Base-by-base conservation (phyloP, 2,888 invertebrate species). In the Drosophila fungiperda region DNA sequence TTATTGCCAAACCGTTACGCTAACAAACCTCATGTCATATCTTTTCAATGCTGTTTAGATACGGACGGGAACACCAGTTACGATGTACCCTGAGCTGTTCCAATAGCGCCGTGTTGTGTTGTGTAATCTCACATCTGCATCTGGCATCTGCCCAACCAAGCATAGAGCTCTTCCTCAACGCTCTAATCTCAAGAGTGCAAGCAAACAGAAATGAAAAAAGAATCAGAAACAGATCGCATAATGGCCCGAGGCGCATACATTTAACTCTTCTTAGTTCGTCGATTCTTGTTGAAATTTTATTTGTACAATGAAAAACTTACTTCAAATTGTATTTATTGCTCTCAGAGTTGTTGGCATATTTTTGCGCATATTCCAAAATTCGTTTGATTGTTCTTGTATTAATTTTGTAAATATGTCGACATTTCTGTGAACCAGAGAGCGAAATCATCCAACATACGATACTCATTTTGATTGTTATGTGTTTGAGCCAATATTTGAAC, bases 21-120 rank as follows among this genome's bases (percentile, higher is more conserved):
- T 90, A 89, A 91, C 91, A 86, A 91, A 84, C 89, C 80, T 91
- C 87, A 87, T 90, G 90, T 90, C 89, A 91, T 86, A 88, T 91
- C 80, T 91, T 90, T 90, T 90, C 74, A 90, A 90, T 90, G 82
- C 90, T 89, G 90, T 90, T 87, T 90, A 90, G 90, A 90, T 90
- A 87, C 86, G 90, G 89, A 91, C 87, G 84, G 89, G 91, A 90
- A 87, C 90, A 83, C 87, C 90, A 90, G 91, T 90, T 90, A 86
- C 82, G 90, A 91, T 90, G 90, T 91, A 86, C 91, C 90, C 87
- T 90, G 90, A 90, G 83, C 83, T 73, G 84, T 84, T 84, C 88
- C 86, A 82, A 83, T 88, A 89, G 89, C 85, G 87, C 84, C 89
- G 90, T 90, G 90, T 78, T 87, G 89, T 85, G 68, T 86, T 87